A percentile compares a stretch with the other conserved stretches of the same genome.
Evolutionary conservation across 1,140 invertebrate genomes (phyloP).

Genomic region (Drosophila willistoni): DNA sequence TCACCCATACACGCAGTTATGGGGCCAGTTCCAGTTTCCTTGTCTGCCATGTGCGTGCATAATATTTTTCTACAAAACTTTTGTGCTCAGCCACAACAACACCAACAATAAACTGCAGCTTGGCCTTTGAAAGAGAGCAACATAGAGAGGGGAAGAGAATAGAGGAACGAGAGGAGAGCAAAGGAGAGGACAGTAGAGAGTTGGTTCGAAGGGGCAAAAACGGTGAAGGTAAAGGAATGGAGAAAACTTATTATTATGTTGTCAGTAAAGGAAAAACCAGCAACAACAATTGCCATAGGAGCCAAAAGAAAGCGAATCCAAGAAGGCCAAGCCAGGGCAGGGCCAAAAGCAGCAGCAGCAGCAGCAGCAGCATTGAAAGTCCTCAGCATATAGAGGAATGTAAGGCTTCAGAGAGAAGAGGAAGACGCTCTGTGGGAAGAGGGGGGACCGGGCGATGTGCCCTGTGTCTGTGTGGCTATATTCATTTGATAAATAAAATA

Average conservation of each 20-base stretch:
- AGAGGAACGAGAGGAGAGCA: constrained; percentile 27
- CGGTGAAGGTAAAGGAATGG: constrained; percentile 21
- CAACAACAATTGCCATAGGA: constrained; percentile 44
- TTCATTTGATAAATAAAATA: constrained; percentile 11
- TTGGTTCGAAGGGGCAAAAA: neutral
- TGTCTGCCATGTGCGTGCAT: constrained; percentile 44
- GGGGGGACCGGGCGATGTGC: neutral
- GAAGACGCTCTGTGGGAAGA: neutral
- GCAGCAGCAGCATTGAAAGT: constrained; percentile 14
- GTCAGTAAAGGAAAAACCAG: constrained; percentile 63
- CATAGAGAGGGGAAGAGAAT: constrained; percentile 25
- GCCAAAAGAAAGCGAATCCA: constrained; percentile 14
- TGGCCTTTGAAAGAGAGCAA: constrained; percentile 55
- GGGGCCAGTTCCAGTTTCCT: constrained; percentile 22
- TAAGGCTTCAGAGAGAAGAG: neutral
- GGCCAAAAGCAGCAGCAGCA: constrained; percentile 3
- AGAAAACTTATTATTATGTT: constrained; percentile 80
- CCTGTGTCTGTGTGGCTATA: neutral
- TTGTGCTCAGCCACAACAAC: constrained; percentile 70
- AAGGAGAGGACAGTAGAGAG: too few relatives aligned
- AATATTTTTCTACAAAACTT: constrained; percentile 68
- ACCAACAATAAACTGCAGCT: constrained; percentile 63
- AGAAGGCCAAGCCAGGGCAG: constrained; percentile 1
- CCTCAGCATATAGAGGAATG: neutral
- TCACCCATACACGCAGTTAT: constrained; percentile 16